These are phyloP conservation scores for Parauchenoglanis ngamensis DNA, from an alignment of 2,797 vertebrate genomes.

Conservation along the genomic window DNA sequence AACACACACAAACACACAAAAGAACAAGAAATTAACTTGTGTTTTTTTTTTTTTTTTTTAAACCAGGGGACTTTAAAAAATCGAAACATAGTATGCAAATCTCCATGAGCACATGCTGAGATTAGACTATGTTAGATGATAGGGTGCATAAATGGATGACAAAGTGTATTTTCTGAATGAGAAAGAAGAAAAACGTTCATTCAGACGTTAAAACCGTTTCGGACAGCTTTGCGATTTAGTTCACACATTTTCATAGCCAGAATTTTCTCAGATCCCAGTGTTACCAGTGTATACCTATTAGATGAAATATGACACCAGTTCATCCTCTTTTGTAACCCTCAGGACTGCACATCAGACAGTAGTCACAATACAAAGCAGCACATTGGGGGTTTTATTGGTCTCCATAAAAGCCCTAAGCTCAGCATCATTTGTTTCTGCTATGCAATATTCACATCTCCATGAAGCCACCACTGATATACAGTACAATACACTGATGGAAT, in stretches of 20 bases:
- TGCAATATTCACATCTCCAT: conserved; percentile 75
- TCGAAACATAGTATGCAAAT: conserved; percentile 67
- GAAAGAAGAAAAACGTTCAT: conserved; percentile 13
- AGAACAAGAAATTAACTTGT: conserved; percentile 40
- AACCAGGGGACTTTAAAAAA: conserved; percentile 42
- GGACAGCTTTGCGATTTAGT: conserved; percentile 28
- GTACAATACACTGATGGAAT: conserved; percentile 57
- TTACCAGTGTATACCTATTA: conserved; percentile 65
- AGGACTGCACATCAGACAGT: conserved; percentile 47
- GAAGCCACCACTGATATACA: conserved; percentile 49
- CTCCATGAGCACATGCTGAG: conserved; percentile 60
- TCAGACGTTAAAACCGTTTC: conserved; percentile 12
- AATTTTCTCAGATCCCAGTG: conserved; percentile 56
- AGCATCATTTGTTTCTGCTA: conserved; percentile 77
- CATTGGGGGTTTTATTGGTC: conserved; percentile 33
- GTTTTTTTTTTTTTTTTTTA: conserved; percentile 11
- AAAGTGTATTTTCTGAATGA: conserved; percentile 47
- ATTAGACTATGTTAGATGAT: conserved; percentile 52
- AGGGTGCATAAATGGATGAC: conserved; percentile 42
- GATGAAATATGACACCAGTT: conserved; percentile 50
- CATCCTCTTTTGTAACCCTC: conserved; percentile 59
- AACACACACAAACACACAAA: conserved; percentile 25
- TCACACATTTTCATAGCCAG: conserved; percentile 13
- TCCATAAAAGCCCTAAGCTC: conserved; percentile 45
- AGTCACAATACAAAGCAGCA: conserved; percentile 29